Conservation (phyloP, 2,797 vertebrate species). For the Catharus ustulatus region DNA sequence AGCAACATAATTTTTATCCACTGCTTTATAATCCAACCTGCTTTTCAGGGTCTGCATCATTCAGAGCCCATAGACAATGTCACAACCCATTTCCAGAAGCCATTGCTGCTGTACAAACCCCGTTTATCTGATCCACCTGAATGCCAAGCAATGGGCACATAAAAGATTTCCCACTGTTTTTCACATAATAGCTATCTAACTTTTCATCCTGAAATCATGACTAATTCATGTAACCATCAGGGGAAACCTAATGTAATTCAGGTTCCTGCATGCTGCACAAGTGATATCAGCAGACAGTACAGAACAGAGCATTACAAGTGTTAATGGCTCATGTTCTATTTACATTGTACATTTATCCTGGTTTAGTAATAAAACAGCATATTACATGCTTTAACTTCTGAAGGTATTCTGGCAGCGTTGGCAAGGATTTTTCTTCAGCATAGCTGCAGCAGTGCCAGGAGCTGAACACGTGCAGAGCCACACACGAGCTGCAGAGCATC, state of each 20-base stretch:
- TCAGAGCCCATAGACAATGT: not conserved
- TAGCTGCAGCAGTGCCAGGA: not conserved
- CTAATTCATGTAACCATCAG: constrained; percentile 61
- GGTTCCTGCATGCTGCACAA: constrained; percentile 21
- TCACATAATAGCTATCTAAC: constrained; percentile 29
- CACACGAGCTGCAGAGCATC: not conserved
- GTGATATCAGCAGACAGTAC: not conserved
- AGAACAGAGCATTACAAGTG: constrained; percentile 10
- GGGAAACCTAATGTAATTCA: constrained; percentile 55
- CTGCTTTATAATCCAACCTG: constrained; percentile 41
- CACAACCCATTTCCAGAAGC: not conserved
- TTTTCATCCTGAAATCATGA: constrained; percentile 56
- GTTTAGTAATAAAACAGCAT: constrained; percentile 30
- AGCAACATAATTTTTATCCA: constrained; percentile 57
- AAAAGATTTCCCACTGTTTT: constrained; percentile 35
- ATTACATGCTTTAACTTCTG: constrained; percentile 34
- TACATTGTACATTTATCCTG: constrained; percentile 39
- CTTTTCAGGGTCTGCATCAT: not conserved
- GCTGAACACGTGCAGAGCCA: not conserved
- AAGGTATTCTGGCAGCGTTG: not conserved
- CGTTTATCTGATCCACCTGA: constrained; percentile 26
- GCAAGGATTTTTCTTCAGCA: not conserved
- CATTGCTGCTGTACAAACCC: constrained; percentile 16
- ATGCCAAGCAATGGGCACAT: constrained; percentile 31
- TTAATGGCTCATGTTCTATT: constrained; percentile 59